phyloP scores from a whole-genome alignment of 1,140 invertebrate genomes.

The Pseudomyrmex dendroicus region DNA sequence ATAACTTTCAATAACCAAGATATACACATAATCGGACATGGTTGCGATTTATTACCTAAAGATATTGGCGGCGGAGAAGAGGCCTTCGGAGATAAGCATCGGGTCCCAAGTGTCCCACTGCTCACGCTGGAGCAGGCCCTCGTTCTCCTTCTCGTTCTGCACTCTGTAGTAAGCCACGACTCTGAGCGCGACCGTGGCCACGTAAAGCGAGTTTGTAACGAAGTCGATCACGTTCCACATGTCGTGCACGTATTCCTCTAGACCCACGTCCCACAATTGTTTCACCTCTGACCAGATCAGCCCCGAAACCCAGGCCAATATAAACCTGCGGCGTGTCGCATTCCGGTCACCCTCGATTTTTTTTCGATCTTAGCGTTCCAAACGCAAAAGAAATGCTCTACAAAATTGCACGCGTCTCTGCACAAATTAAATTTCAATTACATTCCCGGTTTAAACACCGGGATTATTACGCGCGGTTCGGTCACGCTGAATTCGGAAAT shows the following conservation, averaged over 20 bases:
- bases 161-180: constrained; percentile 93
- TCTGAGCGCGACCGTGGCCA: constrained; percentile 97
- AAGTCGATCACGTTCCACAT: constrained; percentile 99
- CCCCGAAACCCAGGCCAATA: constrained; percentile 87
- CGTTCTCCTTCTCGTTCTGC: constrained; percentile 89
- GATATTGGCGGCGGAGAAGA: constrained; percentile 99
- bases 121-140: constrained; percentile 88
- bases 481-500: too few relatives aligned
- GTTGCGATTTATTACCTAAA: constrained; percentile 87
- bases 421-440: too few relatives aligned
- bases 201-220: constrained; percentile 98
- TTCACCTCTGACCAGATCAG: constrained; percentile 99
- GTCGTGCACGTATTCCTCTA: constrained; percentile 97
- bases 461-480: too few relatives aligned
- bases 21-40: neutral
- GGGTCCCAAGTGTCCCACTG: constrained; percentile 98
- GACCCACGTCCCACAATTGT: constrained; percentile 98
- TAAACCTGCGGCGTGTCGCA: constrained; percentile 75
- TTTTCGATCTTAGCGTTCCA: neutral
- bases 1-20: too few relatives aligned
- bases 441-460: too few relatives aligned
- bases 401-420: neutral
- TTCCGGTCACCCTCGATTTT: neutral
- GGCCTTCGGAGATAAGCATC: constrained; percentile 97
- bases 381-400: neutral